phyloP scores from a whole-genome alignment of 2,888 invertebrate species.

The Synanthedon tipuliformis region DNA sequence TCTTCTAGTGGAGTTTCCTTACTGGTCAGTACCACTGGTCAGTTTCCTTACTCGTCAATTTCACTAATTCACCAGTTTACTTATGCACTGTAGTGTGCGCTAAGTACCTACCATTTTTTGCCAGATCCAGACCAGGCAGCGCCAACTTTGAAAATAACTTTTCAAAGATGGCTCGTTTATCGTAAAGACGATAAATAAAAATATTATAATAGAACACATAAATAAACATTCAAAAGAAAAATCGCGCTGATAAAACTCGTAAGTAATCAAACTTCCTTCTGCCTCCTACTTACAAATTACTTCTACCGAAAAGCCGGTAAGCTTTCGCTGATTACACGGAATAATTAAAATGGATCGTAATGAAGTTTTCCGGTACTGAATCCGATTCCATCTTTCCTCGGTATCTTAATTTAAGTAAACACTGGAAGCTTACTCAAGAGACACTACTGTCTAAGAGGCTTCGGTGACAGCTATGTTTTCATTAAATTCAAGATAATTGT shows the following conservation, averaged over 20 bases:
- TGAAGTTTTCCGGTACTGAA: constrained; percentile 16
- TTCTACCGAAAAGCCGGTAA: constrained; percentile 7
- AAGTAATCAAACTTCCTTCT: not conserved
- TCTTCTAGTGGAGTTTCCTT: too few relatives aligned
- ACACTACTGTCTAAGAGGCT: constrained; percentile 41
- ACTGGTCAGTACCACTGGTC: too few relatives aligned
- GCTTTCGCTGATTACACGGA: constrained; percentile 9
- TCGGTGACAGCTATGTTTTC: constrained; percentile 33
- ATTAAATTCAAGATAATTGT: constrained; percentile 39
- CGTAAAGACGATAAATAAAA: too few relatives aligned
- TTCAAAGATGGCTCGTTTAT: too few relatives aligned
- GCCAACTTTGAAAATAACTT: too few relatives aligned
- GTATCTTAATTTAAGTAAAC: constrained; percentile 59
- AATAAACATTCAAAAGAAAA: not conserved
- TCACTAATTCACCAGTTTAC: too few relatives aligned
- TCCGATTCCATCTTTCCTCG: constrained; percentile 29
- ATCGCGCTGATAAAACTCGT: not conserved
- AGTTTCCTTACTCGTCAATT: too few relatives aligned
- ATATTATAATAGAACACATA: too few relatives aligned
- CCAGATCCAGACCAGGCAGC: too few relatives aligned
- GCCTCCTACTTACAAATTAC: constrained; percentile 2
- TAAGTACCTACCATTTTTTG: too few relatives aligned
- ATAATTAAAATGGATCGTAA: constrained; percentile 25
- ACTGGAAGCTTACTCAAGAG: constrained; percentile 48
- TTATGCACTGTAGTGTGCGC: too few relatives aligned